Conservation (phyloP, 1,140 invertebrate genomes). For the Saccostrea cuccullata region DNA sequence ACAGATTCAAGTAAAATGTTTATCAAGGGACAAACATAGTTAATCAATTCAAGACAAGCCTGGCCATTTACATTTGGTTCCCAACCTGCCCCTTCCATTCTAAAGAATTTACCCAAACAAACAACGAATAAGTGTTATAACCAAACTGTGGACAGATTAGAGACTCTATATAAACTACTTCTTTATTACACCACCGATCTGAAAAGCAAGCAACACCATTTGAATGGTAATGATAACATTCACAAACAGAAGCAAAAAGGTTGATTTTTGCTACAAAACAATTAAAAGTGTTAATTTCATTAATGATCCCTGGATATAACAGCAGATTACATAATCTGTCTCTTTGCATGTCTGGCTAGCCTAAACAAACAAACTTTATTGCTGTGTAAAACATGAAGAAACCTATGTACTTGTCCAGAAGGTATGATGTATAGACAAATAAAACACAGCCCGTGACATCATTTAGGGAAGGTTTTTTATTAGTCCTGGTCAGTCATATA, state of each 20-base stretch:
- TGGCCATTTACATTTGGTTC: neutral
- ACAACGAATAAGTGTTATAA: conserved; percentile 26
- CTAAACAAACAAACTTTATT: conserved; percentile 34
- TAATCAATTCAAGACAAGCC: conserved; percentile 12
- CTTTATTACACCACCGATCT: conserved; percentile 9
- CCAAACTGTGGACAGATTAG: conserved; percentile 31
- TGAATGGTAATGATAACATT: neutral
- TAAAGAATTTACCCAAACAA: conserved; percentile 34
- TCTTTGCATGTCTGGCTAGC: conserved; percentile 11
- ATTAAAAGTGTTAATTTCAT: conserved; percentile 26
- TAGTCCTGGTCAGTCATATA: neutral
- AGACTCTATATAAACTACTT: conserved; percentile 11
- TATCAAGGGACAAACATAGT: conserved; percentile 5
- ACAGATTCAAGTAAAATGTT: conserved; percentile 27
- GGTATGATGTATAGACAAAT: conserved; percentile 13
- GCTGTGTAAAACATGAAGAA: conserved; percentile 10
- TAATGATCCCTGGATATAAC: neutral
- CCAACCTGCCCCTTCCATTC: neutral
- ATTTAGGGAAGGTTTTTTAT: conserved; percentile 20
- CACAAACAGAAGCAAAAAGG: neutral
- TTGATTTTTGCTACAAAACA: neutral
- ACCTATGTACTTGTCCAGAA: neutral
- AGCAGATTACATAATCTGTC: conserved; percentile 21
- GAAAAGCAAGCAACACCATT: neutral
- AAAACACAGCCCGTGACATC: conserved; percentile 7